Evolutionary conservation across 2,888 invertebrate genomes (phyloP).

Genomic region (Tiphia femorata): DNA sequence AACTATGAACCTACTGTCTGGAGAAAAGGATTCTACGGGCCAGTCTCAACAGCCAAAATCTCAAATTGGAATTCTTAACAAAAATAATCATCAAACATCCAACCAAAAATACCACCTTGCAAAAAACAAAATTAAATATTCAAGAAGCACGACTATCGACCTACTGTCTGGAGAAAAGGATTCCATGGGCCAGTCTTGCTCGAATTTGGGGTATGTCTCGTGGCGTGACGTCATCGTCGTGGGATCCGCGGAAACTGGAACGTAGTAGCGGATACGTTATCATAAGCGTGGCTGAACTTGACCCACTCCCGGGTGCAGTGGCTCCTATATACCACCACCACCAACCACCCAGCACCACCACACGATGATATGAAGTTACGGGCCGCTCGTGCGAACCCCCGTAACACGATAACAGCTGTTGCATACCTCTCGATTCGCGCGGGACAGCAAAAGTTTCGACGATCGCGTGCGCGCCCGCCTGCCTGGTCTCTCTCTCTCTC

Average conservation of each 20-base stretch:
- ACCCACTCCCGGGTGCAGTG: constrained; percentile 55
- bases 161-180: too few relatives aligned
- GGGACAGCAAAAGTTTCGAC: constrained; percentile 61
- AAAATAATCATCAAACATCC: too few relatives aligned
- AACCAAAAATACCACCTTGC: too few relatives aligned
- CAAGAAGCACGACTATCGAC: too few relatives aligned
- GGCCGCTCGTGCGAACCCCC: constrained; percentile 64
- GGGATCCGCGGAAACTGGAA: constrained; percentile 43
- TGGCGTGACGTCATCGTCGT: constrained; percentile 37
- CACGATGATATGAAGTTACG: constrained; percentile 64
- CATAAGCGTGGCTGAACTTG: constrained; percentile 66
- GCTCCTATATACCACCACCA: constrained; percentile 25
- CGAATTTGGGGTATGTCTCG: constrained; percentile 28
- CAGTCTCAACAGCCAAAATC: too few relatives aligned
- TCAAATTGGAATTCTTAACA: too few relatives aligned
- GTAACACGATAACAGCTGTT: constrained; percentile 66
- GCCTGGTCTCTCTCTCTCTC: constrained; percentile 20
- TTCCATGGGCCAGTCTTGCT: too few relatives aligned
- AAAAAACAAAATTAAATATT: too few relatives aligned
- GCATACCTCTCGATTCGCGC: constrained; percentile 53
- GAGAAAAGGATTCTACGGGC: too few relatives aligned
- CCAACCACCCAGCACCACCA: constrained; percentile 19
- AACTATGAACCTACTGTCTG: too few relatives aligned
- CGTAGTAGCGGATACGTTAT: constrained; percentile 61
- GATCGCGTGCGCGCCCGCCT: constrained; percentile 41